These are phyloP conservation scores for Argyrosomus japonicus DNA, from an alignment of 2,113 vertebrate genomes.

Conservation along the genomic window DNA sequence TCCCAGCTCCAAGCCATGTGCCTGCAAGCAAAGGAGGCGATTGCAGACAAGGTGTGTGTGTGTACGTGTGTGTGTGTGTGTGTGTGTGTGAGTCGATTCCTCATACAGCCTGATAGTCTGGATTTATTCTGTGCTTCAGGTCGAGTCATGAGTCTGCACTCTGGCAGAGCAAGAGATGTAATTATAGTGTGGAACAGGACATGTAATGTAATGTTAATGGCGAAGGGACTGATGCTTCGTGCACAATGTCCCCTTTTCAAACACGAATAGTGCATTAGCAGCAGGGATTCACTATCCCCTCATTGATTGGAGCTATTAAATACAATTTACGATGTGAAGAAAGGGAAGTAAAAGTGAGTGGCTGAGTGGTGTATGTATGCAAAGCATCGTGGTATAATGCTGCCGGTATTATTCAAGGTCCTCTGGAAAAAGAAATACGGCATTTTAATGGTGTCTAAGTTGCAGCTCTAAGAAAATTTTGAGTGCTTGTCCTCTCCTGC, in stretches of 20 bases:
- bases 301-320: conserved; percentile 77
- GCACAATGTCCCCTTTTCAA: conserved; percentile 56
- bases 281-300: conserved; percentile 55
- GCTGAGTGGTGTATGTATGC: conserved; percentile 57
- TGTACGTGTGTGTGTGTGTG: conserved; percentile 15
- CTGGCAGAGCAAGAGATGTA: conserved; percentile 53
- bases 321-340: conserved; percentile 69
- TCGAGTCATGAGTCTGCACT: conserved; percentile 51
- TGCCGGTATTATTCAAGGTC: conserved; percentile 47
- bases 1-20: conserved; percentile 27
- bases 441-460: conserved; percentile 67
- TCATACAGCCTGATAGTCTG: conserved; percentile 50
- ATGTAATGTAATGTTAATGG: conserved; percentile 73
- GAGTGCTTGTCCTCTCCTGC: conserved; percentile 42
- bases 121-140: conserved; percentile 43
- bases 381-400: conserved; percentile 50
- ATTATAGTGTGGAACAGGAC: conserved; percentile 60
- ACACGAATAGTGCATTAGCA: conserved; percentile 71
- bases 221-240: conserved; percentile 54
- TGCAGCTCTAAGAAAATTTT: conserved; percentile 56
- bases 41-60: conserved; percentile 2
- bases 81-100: conserved; percentile 4
- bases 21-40: conserved; percentile 7
- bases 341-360: conserved; percentile 47
- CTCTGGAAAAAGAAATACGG: conserved; percentile 12